Base-by-base conservation (phyloP, 2,797 vertebrate genomes). In the Taeniopygia guttata region DNA sequence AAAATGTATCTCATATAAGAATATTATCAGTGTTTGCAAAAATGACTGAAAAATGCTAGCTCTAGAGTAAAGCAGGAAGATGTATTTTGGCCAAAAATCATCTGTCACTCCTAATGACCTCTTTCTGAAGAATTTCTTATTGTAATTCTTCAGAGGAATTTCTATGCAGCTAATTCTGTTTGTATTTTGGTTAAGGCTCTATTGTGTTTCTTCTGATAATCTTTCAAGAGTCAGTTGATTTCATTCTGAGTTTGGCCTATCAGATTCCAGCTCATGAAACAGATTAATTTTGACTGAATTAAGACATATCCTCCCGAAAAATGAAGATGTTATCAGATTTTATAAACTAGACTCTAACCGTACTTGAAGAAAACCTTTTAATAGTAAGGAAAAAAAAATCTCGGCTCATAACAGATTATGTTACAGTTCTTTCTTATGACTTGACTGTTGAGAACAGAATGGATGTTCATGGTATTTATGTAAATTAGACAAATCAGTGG, bases 401-500 rank as follows among this genome's bases (percentile, higher is more conserved):
- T 93, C 51, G 66, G 36, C 9, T 88, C 5, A 4, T 49, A 78
- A 20, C 5, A 89, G 30, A 54, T 46, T 55, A 69, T 23, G 10
- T 27, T 49, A 55, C 18, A 43, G 66, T 84, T 67, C 22, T 91
- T 91, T 16, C n/a, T 81, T 80, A 83, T 79, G 75, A 91, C 23
- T 89, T 90, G 70, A 67, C 46, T 95, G 96, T 73, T 81, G 51
- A 93, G 68, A 85, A 86, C 56, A 95, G 73, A 91, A 94, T 72
- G 36, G 43, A 68, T 69, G 66, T 73, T 89, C 48, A 86, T 90
- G 91, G 75, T 89, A 93, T 97, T 97, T 97, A 82, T 2, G 7
- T 91, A 94, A 73, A 95, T 96, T 94, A 95, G 38, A 89, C 19
- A 95, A 97, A 93, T 87, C 74, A 87, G 63, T 18, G 85, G 60